Evolutionary conservation across 2,888 invertebrate species (phyloP).

Genomic region (Leucozona laternaria): DNA sequence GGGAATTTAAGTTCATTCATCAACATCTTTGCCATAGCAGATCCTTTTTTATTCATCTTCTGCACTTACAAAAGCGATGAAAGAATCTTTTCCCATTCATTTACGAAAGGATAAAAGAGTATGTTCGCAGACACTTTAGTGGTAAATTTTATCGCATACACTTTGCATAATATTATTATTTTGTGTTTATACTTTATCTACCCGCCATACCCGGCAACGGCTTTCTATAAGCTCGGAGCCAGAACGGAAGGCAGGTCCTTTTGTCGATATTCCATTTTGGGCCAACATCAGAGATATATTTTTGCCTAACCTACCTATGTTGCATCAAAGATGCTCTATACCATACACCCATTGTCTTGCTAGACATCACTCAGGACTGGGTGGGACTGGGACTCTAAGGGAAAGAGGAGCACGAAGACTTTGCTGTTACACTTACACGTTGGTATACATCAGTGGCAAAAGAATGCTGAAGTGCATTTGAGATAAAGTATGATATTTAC

Average conservation of each 20-base stretch:
- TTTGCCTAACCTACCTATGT: background rate
- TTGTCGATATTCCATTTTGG: conserved; percentile 51
- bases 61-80: conserved; percentile 29
- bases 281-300: background rate
- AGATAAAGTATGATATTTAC: conserved; percentile 60
- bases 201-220: background rate
- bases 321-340: conserved; percentile 51
- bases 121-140: conserved; percentile 49
- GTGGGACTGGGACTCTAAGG: background rate
- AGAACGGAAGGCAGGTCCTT: conserved; percentile 12
- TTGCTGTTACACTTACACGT: background rate
- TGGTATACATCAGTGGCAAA: background rate
- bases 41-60: conserved; percentile 23
- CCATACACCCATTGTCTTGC: conserved; percentile 58
- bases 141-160: conserved; percentile 68
- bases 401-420: background rate
- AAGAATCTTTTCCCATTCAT: conserved; percentile 64
- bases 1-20: conserved; percentile 71
- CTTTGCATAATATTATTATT: conserved; percentile 74
- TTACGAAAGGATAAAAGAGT: conserved; percentile 17
- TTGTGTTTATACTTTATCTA: conserved; percentile 52
- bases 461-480: conserved; percentile 55
- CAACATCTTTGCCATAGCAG: conserved; percentile 44
- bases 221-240: background rate
- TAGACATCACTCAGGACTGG: conserved; percentile 42